Percentiles rank a stretch among this genome's conserved stretches.
These are phyloP conservation scores for Rhagophthalmus giganteus DNA, from an alignment of 2,888 invertebrate genomes.

Conservation along the genomic window DNA sequence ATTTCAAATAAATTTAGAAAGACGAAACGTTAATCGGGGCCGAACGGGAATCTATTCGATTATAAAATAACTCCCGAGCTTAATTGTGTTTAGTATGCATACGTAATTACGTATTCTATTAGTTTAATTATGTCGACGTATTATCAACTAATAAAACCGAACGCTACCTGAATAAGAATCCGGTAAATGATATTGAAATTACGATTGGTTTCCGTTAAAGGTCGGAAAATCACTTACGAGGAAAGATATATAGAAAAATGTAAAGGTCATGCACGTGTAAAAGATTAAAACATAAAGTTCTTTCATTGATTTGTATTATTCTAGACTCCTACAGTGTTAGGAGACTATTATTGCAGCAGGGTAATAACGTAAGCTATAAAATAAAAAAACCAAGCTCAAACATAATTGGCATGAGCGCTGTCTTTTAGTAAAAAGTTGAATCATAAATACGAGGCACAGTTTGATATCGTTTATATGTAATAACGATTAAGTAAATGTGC, in stretches of 20 bases:
- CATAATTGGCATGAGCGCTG: too few species aligned
- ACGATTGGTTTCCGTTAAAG: too few species aligned
- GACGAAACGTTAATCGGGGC: too few species aligned
- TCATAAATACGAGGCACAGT: too few species aligned
- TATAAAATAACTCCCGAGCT: conserved; percentile 12
- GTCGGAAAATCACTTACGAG: too few species aligned
- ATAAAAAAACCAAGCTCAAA: conserved; percentile 6
- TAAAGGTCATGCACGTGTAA: conserved; percentile 23
- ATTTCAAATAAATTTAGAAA: too few species aligned
- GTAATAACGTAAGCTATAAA: conserved; percentile 18
- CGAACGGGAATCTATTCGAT: conserved; percentile 7
- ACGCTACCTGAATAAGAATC: conserved; percentile 17
- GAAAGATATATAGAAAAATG: conserved; percentile 3
- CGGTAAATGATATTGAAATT: too few species aligned
- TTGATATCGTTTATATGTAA: too few species aligned
- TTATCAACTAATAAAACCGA: conserved; percentile 13
- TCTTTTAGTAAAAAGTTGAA: too few species aligned
- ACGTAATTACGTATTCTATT: conserved; percentile 19
- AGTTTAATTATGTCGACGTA: conserved; percentile 15
- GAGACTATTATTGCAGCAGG: conserved; percentile 8
- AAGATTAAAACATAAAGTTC: conserved; percentile 15
- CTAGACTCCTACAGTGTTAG: conserved; percentile 16
- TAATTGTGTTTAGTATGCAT: conserved; percentile 15
- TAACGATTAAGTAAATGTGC: too few species aligned
- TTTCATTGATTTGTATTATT: conserved; percentile 13